Conservation (phyloP, 2,113 vertebrate species). For the Arothron firmamentum region DNA sequence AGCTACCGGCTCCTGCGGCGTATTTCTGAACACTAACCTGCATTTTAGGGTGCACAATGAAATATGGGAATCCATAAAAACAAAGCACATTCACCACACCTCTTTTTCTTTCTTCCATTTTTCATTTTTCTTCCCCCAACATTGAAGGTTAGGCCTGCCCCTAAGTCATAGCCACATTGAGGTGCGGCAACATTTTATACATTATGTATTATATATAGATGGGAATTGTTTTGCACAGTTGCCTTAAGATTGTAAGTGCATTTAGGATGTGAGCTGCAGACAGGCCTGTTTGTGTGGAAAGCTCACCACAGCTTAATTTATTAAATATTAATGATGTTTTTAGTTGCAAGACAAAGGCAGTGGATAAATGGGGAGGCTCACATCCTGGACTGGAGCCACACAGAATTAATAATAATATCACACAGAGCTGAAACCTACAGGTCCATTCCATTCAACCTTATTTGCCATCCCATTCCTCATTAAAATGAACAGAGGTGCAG, state of each 20-base stretch:
- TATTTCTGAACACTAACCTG: conserved; percentile 4
- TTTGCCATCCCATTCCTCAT: background rate
- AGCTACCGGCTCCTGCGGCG: background rate
- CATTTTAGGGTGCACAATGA: conserved; percentile 1
- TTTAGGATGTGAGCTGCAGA: background rate
- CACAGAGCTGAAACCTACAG: background rate
- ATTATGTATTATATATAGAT: too few species aligned
- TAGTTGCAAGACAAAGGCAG: conserved; percentile 6
- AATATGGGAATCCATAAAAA: conserved; percentile 13
- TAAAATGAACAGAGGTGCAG: too few species aligned
- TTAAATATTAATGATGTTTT: conserved; percentile 16
- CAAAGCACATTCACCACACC: background rate
- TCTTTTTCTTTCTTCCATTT: background rate
- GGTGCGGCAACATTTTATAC: conserved; percentile 36
- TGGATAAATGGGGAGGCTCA: conserved; percentile 1
- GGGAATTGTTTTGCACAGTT: too few species aligned
- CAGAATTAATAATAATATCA: background rate
- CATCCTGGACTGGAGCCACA: background rate
- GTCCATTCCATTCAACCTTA: background rate
- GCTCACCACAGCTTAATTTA: background rate
- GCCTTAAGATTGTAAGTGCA: background rate
- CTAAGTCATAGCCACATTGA: conserved; percentile 42
- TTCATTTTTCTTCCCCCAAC: background rate
- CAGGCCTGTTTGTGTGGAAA: conserved; percentile 4
- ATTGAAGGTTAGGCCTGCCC: conserved; percentile 45